phyloP scores from a whole-genome alignment of 2,797 vertebrate species.

The Hylomyscus alleni region DNA sequence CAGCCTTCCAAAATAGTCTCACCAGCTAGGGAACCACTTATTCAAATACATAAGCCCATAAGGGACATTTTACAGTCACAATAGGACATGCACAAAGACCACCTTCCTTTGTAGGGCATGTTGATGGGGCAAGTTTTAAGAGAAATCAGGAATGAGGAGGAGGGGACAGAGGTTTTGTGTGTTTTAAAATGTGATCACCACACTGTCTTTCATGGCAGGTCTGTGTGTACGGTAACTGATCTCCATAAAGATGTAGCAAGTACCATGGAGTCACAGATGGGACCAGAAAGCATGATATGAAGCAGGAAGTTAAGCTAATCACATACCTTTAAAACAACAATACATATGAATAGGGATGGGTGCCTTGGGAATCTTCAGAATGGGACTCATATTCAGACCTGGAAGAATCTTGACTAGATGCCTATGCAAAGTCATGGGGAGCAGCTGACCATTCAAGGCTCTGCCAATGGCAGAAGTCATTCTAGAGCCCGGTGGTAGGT shows the following conservation, averaged over 20 bases:
- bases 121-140: neutral
- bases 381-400: neutral
- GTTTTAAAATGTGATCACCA: neutral
- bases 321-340: neutral
- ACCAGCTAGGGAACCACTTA: neutral
- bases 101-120: neutral
- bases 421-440: neutral
- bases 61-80: neutral
- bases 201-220: neutral
- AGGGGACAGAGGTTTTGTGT: neutral
- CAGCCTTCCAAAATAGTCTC: neutral
- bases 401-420: neutral
- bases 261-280: neutral
- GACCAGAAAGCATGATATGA: neutral
- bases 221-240: neutral
- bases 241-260: neutral
- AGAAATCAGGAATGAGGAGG: neutral
- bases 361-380: neutral
- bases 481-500: neutral
- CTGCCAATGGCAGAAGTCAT: neutral
- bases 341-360: neutral
- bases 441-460: neutral
- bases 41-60: neutral
- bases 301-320: neutral
- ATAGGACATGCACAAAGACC: neutral